Evolutionary conservation across 2,888 invertebrate species (phyloP).

Genomic region (Zygogramma bicolorata): DNA sequence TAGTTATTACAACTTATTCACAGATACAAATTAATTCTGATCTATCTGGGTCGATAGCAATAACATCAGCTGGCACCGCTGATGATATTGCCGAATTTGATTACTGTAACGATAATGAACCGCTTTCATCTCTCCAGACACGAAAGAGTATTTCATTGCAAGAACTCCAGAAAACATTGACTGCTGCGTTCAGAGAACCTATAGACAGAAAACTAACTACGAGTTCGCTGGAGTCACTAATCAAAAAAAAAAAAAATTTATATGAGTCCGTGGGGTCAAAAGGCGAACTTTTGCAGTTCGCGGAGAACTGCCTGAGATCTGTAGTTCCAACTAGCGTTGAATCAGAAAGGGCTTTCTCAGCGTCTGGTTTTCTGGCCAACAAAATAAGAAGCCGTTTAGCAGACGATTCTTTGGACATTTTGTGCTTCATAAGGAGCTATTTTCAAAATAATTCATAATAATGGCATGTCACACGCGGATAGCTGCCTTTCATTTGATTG

Average conservation of each 20-base stretch:
- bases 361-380: constrained; percentile 7
- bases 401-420: constrained; percentile 18
- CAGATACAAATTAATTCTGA: constrained; percentile 20
- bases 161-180: constrained; percentile 11
- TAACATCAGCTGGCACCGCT: no score
- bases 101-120: constrained; percentile 16
- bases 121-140: constrained; percentile 11
- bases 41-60: constrained; percentile 17
- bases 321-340: constrained; percentile 4
- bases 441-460: constrained; percentile 15
- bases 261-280: background rate
- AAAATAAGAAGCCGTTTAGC: constrained; percentile 18
- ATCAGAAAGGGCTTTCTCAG: constrained; percentile 10
- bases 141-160: constrained; percentile 20
- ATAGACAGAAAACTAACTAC: constrained; percentile 18
- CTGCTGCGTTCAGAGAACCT: constrained; percentile 3
- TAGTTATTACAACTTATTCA: constrained; percentile 9
- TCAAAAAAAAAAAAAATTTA: background rate
- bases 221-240: no score
- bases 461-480: background rate
- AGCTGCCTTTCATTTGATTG: constrained; percentile 8
- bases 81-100: no score
- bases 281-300: background rate
- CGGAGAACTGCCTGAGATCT: constrained; percentile 12
- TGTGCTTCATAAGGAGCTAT: constrained; percentile 5